Evolutionary conservation across 2,797 vertebrate species (phyloP).

Genomic region (Muscicapa comitata): DNA sequence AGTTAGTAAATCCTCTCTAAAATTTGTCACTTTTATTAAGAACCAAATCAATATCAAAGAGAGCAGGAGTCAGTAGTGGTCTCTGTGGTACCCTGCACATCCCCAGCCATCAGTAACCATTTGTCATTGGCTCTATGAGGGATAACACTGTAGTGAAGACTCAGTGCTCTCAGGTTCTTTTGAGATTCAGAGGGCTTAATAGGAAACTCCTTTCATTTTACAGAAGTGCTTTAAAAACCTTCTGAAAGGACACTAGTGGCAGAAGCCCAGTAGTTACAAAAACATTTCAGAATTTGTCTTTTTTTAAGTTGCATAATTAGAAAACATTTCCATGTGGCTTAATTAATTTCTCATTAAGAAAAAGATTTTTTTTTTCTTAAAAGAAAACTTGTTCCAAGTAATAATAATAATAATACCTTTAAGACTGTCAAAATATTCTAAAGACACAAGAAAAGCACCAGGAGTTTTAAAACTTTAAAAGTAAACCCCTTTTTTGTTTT

Average conservation of each 20-base stretch:
- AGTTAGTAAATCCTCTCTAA: neutral
- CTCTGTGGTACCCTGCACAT: neutral
- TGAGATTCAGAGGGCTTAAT: neutral
- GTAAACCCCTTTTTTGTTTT: neutral
- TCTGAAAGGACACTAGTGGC: neutral
- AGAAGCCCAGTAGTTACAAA: neutral
- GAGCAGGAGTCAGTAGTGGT: neutral
- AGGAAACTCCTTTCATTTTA: neutral
- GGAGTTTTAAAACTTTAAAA: neutral
- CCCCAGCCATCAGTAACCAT: neutral
- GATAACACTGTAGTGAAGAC: neutral
- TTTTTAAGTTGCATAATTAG: neutral
- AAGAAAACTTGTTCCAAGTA: neutral
- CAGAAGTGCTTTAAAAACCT: neutral
- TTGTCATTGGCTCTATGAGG: neutral
- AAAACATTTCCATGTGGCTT: neutral
- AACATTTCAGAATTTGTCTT: neutral
- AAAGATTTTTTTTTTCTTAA: neutral
- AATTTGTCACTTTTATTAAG: neutral
- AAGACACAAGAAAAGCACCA: neutral
- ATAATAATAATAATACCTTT: neutral
- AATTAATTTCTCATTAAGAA: neutral
- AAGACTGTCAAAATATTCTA: neutral
- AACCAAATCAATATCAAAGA: neutral
- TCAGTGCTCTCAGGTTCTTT: neutral